phyloP scores from a whole-genome alignment of 2,888 invertebrate genomes.

The Prionchulus punctatus region DNA sequence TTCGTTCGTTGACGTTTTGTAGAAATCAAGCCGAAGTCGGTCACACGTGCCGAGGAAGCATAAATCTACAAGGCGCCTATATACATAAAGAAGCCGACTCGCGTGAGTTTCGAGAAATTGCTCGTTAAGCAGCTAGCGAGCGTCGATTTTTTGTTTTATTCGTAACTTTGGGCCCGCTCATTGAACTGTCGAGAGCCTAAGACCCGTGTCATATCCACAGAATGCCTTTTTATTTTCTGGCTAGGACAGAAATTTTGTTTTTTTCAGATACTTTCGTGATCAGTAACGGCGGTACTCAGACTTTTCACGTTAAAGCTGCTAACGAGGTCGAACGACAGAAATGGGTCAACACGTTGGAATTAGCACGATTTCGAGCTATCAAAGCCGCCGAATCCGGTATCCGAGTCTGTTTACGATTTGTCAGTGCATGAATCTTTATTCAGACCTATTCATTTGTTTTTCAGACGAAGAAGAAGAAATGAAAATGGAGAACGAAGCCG shows the following conservation, averaged over 20 bases:
- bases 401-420: not conserved
- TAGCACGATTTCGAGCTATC: slow-evolving; percentile 63
- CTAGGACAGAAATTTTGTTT: too few species aligned
- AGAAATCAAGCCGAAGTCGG: slow-evolving; percentile 90
- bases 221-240: too few species aligned
- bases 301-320: slow-evolving; percentile 73
- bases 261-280: slow-evolving; percentile 2
- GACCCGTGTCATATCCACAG: too few species aligned
- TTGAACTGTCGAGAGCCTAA: too few species aligned
- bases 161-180: too few species aligned
- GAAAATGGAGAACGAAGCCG: slow-evolving; percentile 19
- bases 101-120: not conserved
- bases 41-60: slow-evolving; percentile 92
- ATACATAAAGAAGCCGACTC: slow-evolving; percentile 74
- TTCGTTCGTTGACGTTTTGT: not conserved
- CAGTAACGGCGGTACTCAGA: slow-evolving; percentile 69
- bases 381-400: slow-evolving; percentile 43
- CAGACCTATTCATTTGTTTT: slow-evolving; percentile 8
- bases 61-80: slow-evolving; percentile 84
- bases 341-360: slow-evolving; percentile 91
- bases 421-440: not conserved
- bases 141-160: too few species aligned
- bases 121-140: not conserved
- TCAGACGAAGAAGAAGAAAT: slow-evolving; percentile 23
- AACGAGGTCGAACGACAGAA: slow-evolving; percentile 87